Evolutionary conservation across 2,797 vertebrate genomes (phyloP).

Genomic region (Hoplostethus mediterraneus): DNA sequence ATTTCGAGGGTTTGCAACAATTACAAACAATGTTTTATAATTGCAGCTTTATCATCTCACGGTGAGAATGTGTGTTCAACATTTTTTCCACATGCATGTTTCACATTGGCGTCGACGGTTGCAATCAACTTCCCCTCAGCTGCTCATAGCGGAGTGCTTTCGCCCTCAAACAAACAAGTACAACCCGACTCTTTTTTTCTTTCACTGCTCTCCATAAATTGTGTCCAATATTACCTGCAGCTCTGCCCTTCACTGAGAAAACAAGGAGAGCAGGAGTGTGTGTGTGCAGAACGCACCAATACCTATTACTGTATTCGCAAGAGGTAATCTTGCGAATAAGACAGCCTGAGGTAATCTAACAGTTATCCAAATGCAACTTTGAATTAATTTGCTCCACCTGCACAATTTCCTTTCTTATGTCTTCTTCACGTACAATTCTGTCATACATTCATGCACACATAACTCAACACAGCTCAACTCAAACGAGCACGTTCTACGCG

Average conservation of each 20-base stretch:
- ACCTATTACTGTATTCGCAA: constrained; percentile 14
- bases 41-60: no score
- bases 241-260: neutral
- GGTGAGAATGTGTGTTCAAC: no score
- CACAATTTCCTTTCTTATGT: neutral
- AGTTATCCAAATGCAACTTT: constrained; percentile 9
- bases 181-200: neutral
- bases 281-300: neutral
- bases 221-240: constrained; percentile 8
- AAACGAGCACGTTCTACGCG: neutral
- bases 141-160: no score
- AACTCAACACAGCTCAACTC: neutral
- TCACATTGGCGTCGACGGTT: no score
- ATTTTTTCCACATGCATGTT: no score
- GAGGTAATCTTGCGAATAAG: constrained; percentile 1
- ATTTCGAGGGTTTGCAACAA: no score
- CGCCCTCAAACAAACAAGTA: neutral
- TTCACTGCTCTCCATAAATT: constrained; percentile 1
- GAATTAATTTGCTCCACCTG: neutral
- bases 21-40: no score
- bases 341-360: constrained; percentile 11
- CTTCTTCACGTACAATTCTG: neutral
- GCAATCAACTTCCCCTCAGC: no score
- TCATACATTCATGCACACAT: neutral
- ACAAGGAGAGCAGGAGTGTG: neutral